Base-by-base conservation (phyloP, 2,888 invertebrate genomes). In the Eurytoma californica region DNA sequence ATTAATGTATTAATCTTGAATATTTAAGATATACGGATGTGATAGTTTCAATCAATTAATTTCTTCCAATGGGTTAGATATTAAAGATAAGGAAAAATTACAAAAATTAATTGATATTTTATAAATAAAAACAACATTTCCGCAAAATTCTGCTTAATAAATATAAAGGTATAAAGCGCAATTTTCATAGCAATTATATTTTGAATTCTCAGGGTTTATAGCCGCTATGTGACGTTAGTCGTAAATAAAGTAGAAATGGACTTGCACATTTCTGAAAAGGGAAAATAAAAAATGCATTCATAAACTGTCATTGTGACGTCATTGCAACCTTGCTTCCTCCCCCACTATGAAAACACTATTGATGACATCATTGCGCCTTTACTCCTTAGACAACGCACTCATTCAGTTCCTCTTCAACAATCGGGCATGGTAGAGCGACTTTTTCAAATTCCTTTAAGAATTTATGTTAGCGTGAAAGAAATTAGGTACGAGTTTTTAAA, bases 311-410 rank as follows among this genome's bases (percentile, higher is more conserved):
- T 53, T 63, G 72, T 72, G 61, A 72, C 72, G 53, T 72, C 61
- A 61, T 39, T 30, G 9, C 63, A 73, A 65, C 73, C 47, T 73
- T 65, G 47, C 30, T 39, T 57, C 65, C 63, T 24, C 57, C 65
- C 73, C 73, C 73, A 63, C 65, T 57, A 49, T 24, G n/a, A 55
- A 30, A 65, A 73, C 24, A 55, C 63, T 73, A 73, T 73, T 57
- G 73, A 73, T 73, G 73, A 73, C 73, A 73, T 73, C 73, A 73
- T 65, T 65, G 39, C 39, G 39, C 47, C 30, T 61, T 51, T 18
- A n/a, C 57, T 30, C 65, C 61, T 47, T 55, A 55, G 51, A 47
- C 28, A 65, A 39, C 55, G 20, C 65, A 16, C 65, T 65, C 65
- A 73, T 65, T 73, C 63, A 72, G 72, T 72, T 72, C 51, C 63